Evolutionary conservation across 1,140 invertebrate genomes (phyloP), one percentile per base, ranked within the genome.

Genomic region (Brachionus asplanchnoidis): DNA sequence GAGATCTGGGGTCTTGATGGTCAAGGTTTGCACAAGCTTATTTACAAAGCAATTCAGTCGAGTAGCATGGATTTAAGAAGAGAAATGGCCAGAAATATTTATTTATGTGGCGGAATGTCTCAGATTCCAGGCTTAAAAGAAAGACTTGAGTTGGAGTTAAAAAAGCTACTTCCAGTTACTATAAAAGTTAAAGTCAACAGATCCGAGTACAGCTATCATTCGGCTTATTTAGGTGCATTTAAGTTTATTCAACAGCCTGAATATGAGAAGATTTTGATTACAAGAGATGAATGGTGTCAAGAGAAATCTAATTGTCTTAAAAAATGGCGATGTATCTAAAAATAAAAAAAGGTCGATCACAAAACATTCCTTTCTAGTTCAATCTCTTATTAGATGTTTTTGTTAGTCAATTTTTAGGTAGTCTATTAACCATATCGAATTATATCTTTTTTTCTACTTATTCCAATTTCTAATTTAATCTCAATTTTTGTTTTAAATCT

Each of bases 1-100:
- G 91, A 92, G 85, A 86, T 91, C 36, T 93, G 92, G 91, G 92
- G 92, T 40, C 88, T 92, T 84, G 92, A 93, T 87, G 90, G 91
- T 85, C 91, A 91, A 65, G 91, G 91, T 40, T 85, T 93, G 11
- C 92, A 92, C 77, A 92, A 92, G 85, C 87, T 93, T 42, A 89
- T 93, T 4, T 89, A 90, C 85, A 91, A 92, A 85, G 92, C 92
- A 20, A 91, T 93, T 82, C 90, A 91, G 86, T 87, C 87, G 53
- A 92, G 91, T 86, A 90, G 91, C 40, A 89, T 92, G 86, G 92
- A 92, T 88, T 90, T 90, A 50, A 86, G 92, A 20, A 90, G 91
- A 86, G 90, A 92, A 86, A 91, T 92, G 88, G 89, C 88, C 85
- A 88, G 88, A 87, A 90, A 90, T 84, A 90, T 92, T 60, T 92